phyloP scores from a whole-genome alignment of 2,797 vertebrate genomes.

The Chromis chromis region DNA sequence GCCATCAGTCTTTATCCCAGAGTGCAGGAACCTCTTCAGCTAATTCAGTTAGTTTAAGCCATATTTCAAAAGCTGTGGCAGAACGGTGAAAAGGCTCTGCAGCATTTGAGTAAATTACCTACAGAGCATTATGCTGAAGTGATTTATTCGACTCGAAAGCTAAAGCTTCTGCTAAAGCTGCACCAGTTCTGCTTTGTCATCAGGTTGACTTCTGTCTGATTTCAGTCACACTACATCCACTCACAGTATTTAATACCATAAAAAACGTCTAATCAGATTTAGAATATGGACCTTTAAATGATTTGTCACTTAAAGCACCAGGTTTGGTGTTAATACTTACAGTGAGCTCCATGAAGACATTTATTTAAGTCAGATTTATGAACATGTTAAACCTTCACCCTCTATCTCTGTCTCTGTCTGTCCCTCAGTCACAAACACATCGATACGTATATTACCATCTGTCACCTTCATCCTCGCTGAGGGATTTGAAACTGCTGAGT shows the following conservation, averaged over 20 bases:
- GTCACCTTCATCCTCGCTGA: slow-evolving; percentile 67
- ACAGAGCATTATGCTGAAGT: slow-evolving; percentile 50
- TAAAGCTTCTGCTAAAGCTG: slow-evolving; percentile 48
- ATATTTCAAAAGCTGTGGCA: slow-evolving; percentile 55
- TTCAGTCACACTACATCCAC: slow-evolving; percentile 16
- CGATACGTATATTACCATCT: slow-evolving; percentile 68
- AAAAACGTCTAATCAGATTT: neutral
- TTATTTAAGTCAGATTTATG: neutral
- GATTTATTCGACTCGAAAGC: slow-evolving; percentile 63
- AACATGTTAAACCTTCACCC: neutral
- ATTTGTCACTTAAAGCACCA: neutral
- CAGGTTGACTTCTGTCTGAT: slow-evolving; percentile 44
- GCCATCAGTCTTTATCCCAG: slow-evolving; percentile 47
- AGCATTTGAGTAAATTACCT: slow-evolving; percentile 59
- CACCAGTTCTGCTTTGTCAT: slow-evolving; percentile 67
- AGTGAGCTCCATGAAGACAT: neutral
- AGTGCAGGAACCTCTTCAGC: slow-evolving; percentile 30
- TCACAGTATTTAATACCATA: neutral
- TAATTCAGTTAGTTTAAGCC: slow-evolving; percentile 50
- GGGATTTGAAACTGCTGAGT: slow-evolving; percentile 86
- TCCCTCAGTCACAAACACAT: slow-evolving; percentile 27
- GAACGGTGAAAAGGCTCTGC: slow-evolving; percentile 43
- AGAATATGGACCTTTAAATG: neutral
- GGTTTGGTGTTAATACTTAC: neutral
- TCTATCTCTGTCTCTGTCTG: slow-evolving; percentile 17